Conservation (phyloP, 2,113 vertebrate genomes). For the Megatriorchis doriae region DNA sequence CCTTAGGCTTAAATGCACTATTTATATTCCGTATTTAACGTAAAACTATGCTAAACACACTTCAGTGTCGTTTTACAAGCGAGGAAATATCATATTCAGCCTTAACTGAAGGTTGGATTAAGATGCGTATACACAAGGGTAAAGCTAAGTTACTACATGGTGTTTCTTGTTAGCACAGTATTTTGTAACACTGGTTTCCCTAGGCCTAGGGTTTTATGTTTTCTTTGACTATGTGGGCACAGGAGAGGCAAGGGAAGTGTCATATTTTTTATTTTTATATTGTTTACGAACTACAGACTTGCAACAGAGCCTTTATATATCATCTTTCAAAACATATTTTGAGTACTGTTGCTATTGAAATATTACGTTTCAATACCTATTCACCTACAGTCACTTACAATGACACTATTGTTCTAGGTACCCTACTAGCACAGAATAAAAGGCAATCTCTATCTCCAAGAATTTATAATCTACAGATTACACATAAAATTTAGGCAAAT, state of each 20-base stretch:
- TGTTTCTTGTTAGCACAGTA: not conserved
- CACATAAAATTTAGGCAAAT: not conserved
- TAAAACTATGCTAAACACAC: not conserved
- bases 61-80: not conserved
- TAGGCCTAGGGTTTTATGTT: constrained; percentile 11
- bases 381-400: constrained; percentile 38
- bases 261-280: constrained; percentile 49
- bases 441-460: not conserved
- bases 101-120: not conserved
- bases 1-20: not conserved
- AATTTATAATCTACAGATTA: constrained; percentile 19
- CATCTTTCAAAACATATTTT: constrained; percentile 54
- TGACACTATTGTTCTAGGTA: constrained; percentile 28
- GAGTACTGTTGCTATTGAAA: constrained; percentile 30
- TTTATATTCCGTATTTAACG: not conserved
- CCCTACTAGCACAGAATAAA: not conserved
- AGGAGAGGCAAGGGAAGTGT: not conserved
- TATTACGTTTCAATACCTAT: constrained; percentile 51
- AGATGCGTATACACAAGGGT: not conserved
- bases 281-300: constrained; percentile 24
- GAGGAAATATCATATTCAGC: not conserved
- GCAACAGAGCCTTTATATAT: constrained; percentile 31
- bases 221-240: not conserved
- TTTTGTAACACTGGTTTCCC: not conserved
- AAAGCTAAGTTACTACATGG: not conserved